Evolutionary conservation across 2,888 invertebrate species (phyloP).

Genomic region (Lordiphosa fenestrarum): DNA sequence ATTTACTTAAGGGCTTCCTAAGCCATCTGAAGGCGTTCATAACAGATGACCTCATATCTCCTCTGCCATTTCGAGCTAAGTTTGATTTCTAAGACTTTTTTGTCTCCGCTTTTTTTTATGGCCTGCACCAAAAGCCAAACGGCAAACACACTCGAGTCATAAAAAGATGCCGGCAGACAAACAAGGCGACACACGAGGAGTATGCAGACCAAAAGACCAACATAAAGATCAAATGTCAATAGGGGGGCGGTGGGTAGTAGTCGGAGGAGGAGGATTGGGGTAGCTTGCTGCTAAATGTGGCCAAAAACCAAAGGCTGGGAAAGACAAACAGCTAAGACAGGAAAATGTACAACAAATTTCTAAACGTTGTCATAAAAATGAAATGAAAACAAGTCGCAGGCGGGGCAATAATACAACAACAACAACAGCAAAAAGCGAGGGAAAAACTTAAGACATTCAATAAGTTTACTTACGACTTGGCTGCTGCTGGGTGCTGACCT

Average conservation of each 20-base stretch:
- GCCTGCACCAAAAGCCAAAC: conserved; percentile 79
- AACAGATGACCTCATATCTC: conserved; percentile 80
- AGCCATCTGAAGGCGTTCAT: conserved; percentile 60
- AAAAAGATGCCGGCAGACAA: conserved; percentile 79
- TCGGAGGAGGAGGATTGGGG: background rate
- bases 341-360: conserved; percentile 65
- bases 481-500: conserved; percentile 46
- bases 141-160: conserved; percentile 80
- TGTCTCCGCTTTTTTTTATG: conserved; percentile 70
- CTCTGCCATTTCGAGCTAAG: conserved; percentile 38
- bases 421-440: conserved; percentile 5
- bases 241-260: too few relatives aligned
- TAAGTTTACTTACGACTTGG: conserved; percentile 64
- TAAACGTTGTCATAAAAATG: conserved; percentile 79
- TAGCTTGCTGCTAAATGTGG: conserved; percentile 51
- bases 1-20: conserved; percentile 70
- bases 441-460: conserved; percentile 77
- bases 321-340: conserved; percentile 57
- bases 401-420: conserved; percentile 3
- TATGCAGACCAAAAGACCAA: conserved; percentile 53
- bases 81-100: conserved; percentile 70
- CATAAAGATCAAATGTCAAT: conserved; percentile 80
- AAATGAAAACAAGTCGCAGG: conserved; percentile 70
- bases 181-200: conserved; percentile 68
- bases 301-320: conserved; percentile 47